Evolutionary conservation across 64 coral and sea anemone species (phyloP).

Genomic region (Orbicella faveolata): DNA sequence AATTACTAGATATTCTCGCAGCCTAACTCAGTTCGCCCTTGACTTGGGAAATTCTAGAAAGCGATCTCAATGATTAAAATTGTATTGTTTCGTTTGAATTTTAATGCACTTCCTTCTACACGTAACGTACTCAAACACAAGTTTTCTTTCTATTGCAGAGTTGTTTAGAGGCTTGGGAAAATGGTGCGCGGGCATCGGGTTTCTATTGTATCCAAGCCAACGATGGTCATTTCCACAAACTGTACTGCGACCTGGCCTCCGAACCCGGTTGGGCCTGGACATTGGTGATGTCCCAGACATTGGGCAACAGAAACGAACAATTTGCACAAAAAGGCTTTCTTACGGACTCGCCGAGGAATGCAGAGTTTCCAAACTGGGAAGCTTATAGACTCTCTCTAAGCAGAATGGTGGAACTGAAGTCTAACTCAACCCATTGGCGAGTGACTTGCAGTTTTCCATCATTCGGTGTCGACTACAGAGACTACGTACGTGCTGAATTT

Average conservation of each 20-base stretch:
- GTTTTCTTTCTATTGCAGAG: background rate
- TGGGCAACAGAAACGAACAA: background rate
- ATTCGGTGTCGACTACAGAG: constrained; percentile 44
- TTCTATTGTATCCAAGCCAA: background rate
- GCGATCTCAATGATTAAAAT: too few species aligned
- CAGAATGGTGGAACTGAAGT: constrained; percentile 31
- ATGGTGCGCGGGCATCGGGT: background rate
- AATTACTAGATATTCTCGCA: too few species aligned
- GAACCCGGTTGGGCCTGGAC: constrained; percentile 51
- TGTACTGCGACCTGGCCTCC: constrained; percentile 52
- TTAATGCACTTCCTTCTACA: background rate
- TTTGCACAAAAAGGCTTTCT: background rate
- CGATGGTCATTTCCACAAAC: background rate
- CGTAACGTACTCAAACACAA: background rate
- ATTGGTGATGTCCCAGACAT: constrained; percentile 24
- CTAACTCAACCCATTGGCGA: constrained; percentile 44
- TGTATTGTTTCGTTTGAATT: too few species aligned
- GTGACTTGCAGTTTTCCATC: constrained; percentile 47
- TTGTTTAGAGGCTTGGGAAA: background rate
- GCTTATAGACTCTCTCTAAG: constrained; percentile 2
- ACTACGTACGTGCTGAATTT: constrained; percentile 40
- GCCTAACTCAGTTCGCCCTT: too few species aligned
- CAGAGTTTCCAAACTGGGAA: constrained; percentile 19
- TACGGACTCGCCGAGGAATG: background rate
- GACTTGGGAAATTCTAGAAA: too few species aligned